Conservation (phyloP, 1,140 invertebrate species). For the Antheraea pernyi region DNA sequence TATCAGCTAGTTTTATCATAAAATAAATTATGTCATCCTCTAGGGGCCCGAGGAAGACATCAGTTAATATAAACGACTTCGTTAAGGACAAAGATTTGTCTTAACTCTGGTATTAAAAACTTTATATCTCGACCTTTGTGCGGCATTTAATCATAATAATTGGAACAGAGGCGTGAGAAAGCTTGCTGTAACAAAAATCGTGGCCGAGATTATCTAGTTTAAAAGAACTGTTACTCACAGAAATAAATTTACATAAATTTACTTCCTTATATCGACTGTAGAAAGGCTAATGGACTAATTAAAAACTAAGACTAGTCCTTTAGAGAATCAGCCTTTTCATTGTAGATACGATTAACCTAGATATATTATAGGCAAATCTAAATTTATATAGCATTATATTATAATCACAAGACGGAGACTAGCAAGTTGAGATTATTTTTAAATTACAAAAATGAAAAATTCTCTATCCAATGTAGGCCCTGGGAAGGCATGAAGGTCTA, state of each 20-base stretch:
- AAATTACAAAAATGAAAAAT: too few species aligned
- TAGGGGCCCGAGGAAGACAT: background rate
- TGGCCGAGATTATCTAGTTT: background rate
- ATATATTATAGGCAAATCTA: too few species aligned
- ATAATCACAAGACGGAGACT: too few species aligned
- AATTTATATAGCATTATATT: too few species aligned
- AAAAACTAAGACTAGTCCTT: too few species aligned
- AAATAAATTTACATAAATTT: background rate
- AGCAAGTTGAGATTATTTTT: too few species aligned
- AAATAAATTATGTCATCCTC: background rate
- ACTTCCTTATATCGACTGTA: too few species aligned
- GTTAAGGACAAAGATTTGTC: background rate
- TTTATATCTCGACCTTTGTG: conserved; percentile 3
- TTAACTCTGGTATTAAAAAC: conserved; percentile 4
- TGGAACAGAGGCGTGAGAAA: background rate
- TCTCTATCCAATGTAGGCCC: too few species aligned
- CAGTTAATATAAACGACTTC: conserved; percentile 1
- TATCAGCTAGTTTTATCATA: background rate
- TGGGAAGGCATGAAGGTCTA: too few species aligned
- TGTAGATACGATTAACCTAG: too few species aligned
- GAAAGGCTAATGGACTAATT: too few species aligned
- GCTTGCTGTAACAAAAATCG: background rate
- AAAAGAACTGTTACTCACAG: background rate
- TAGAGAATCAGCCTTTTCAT: too few species aligned
- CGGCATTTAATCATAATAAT: background rate